Evolutionary conservation across 2,797 vertebrate genomes (phyloP).

Genomic region (Chelmon rostratus): DNA sequence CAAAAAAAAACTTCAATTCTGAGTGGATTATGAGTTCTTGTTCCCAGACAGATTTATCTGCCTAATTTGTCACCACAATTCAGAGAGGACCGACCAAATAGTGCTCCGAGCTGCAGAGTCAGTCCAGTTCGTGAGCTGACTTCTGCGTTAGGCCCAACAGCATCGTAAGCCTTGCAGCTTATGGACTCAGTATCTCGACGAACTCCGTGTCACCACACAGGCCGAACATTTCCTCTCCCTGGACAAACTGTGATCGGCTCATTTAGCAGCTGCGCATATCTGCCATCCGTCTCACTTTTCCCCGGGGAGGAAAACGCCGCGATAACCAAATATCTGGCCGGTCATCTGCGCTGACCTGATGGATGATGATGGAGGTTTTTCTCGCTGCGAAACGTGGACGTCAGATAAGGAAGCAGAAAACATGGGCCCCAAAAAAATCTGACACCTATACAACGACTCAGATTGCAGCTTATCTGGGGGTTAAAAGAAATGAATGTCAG

Average conservation of each 20-base stretch:
- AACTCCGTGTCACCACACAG: slow-evolving; percentile 2
- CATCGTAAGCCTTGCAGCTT: slow-evolving; percentile 17
- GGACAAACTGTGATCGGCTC: slow-evolving; percentile 39
- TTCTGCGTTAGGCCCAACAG: slow-evolving; percentile 8
- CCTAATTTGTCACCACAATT: background rate
- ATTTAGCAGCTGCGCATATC: slow-evolving; percentile 41
- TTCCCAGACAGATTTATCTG: background rate
- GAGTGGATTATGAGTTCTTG: background rate
- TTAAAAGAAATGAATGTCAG: slow-evolving; percentile 17
- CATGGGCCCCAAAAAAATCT: background rate
- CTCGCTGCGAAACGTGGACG: background rate
- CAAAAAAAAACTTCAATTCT: background rate
- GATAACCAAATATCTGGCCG: slow-evolving; percentile 2
- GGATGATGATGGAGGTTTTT: slow-evolving; percentile 32
- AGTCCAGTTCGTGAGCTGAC: background rate
- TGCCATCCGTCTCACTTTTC: slow-evolving; percentile 4
- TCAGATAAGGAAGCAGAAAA: slow-evolving; percentile 32
- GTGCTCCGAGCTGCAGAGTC: background rate
- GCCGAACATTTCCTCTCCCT: slow-evolving; percentile 15
- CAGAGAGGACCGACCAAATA: background rate
- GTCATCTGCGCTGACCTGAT: slow-evolving; percentile 35
- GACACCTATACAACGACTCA: slow-evolving; percentile 1
- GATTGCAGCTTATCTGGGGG: slow-evolving; percentile 1
- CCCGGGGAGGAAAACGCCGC: slow-evolving; percentile 11
- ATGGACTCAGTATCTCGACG: slow-evolving; percentile 4